Base-by-base conservation (phyloP, 2,888 invertebrate genomes). In the Aphidoletes aphidimyza region DNA sequence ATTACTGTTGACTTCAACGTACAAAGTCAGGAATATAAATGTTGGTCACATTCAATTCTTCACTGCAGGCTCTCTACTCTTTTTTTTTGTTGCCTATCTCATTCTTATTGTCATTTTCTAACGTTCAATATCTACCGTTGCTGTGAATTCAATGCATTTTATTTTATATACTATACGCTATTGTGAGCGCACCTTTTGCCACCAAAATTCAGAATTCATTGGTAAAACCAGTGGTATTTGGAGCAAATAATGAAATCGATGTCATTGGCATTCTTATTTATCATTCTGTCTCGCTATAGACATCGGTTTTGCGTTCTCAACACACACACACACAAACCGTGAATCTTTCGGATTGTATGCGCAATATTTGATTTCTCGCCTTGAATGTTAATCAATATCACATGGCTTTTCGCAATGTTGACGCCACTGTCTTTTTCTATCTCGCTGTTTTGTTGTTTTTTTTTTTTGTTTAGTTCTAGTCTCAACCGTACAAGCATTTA, bases 241-340 rank as follows among this genome's bases (percentile, higher is more conserved):
- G 69, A 69, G 26, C 69, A 34, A 69, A 34, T 30, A 69, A 69
- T 69, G 34, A 34, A 69, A 69, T 69, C 69, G 34, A 69, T 69
- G 69, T 69, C 69, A 69, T 69, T 69, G 69, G 17, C 69, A 69
- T 69, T 69, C 69, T 30, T 30, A 30, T 11, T 54, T 11, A 22
- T 54, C 54, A 69, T 69, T 69, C 69, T 9, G 69, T 69, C 69
- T 69, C 34, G 69, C n/a, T n/a, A n/a, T n/a, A n/a, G n/a, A n/a
- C n/a, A n/a, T n/a, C n/a, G n/a, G n/a, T n/a, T n/a, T n/a, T n/a
- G n/a, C n/a, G n/a, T n/a, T n/a, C n/a, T n/a, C n/a, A n/a, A n/a
- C n/a, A n/a, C n/a, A n/a, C n/a, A n/a, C n/a, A n/a, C n/a, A n/a
- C n/a, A n/a, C n/a, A n/a, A n/a, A n/a, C 34, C 69, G 30, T 54